A percentile compares a stretch with the other conserved stretches of the same genome.
Evolutionary conservation across 1,140 invertebrate species (phyloP).

Genomic region (Helicoverpa armigera): DNA sequence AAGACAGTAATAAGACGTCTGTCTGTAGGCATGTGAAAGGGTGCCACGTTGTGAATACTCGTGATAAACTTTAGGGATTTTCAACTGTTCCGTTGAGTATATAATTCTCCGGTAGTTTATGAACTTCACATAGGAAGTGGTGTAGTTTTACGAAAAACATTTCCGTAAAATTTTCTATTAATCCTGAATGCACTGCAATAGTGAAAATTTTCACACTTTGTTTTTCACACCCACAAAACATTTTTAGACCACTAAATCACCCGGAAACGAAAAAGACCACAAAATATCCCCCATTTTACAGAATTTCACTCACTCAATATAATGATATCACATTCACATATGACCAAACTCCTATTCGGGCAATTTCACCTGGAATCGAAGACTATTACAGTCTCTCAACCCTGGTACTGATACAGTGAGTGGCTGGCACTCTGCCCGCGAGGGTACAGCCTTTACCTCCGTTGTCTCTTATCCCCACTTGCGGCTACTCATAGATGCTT

Average conservation of each 20-base stretch:
- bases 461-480: constrained; percentile 8
- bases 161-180: too few relatives aligned
- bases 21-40: neutral
- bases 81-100: neutral
- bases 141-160: too few relatives aligned
- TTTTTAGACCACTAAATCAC: too few relatives aligned
- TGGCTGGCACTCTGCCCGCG: constrained; percentile 6
- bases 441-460: neutral
- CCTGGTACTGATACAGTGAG: constrained; percentile 21
- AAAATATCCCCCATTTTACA: neutral
- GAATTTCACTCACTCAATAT: neutral
- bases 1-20: constrained; percentile 37
- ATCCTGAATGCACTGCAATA: too few relatives aligned
- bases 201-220: too few relatives aligned
- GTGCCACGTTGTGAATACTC: constrained; percentile 4
- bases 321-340: neutral
- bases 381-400: constrained; percentile 7
- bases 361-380: constrained; percentile 12
- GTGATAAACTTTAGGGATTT: constrained; percentile 23
- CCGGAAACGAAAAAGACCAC: neutral
- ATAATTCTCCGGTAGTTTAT: constrained; percentile 17
- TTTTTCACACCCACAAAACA: too few relatives aligned
- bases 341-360: neutral
- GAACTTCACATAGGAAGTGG: neutral
- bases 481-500: neutral